Conservation (phyloP, 2,888 invertebrate species). For the Mythimna ferrago region DNA sequence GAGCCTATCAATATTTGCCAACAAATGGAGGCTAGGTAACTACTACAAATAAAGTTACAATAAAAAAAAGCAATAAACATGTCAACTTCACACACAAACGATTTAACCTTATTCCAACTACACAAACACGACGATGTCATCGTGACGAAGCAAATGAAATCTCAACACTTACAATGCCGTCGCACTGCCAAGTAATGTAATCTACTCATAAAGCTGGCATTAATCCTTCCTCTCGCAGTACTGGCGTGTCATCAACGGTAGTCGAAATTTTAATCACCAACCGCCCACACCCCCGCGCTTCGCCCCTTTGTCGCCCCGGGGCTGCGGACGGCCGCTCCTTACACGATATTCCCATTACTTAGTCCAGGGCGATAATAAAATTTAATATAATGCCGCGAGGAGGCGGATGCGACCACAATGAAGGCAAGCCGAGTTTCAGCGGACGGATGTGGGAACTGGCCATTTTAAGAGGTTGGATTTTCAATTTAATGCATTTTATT, state of each 20-base stretch:
- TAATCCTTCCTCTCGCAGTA: constrained; percentile 87
- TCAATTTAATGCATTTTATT: constrained; percentile 44
- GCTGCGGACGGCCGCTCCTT: constrained; percentile 88
- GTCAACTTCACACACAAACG: constrained; percentile 21
- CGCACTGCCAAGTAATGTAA: constrained; percentile 85
- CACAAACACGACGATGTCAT: constrained; percentile 56
- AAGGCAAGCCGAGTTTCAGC: constrained; percentile 70
- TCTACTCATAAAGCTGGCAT: constrained; percentile 88
- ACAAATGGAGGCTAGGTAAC: background rate
- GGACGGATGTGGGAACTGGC: constrained; percentile 64
- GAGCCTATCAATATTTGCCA: too few relatives aligned
- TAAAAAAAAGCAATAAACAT: background rate
- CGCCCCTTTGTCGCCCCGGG: constrained; percentile 78
- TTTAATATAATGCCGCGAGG: constrained; percentile 89
- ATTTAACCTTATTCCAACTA: constrained; percentile 37
- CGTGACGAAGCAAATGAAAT: constrained; percentile 75
- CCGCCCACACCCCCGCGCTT: constrained; percentile 51
- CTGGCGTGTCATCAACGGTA: constrained; percentile 89
- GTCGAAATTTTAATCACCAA: constrained; percentile 90
- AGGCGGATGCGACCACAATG: constrained; percentile 86
- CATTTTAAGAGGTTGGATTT: constrained; percentile 65
- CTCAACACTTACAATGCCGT: constrained; percentile 74
- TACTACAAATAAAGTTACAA: background rate
- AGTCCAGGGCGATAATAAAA: constrained; percentile 91
- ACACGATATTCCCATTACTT: constrained; percentile 91